phyloP scores from a whole-genome alignment of 2,113 vertebrate species.

The Pantherophis guttatus region DNA sequence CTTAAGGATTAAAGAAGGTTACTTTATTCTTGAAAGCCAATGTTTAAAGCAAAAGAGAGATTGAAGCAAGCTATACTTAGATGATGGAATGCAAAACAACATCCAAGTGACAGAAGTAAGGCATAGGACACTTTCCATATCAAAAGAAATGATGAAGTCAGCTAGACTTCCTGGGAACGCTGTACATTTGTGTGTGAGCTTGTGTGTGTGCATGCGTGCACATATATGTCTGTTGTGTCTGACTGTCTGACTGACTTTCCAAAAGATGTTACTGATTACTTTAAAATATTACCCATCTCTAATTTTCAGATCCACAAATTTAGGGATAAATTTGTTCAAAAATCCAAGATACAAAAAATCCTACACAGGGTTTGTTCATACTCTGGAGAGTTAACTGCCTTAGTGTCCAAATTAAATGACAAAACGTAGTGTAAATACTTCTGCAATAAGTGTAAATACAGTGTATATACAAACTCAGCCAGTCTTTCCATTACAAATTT shows the following conservation, averaged over 20 bases:
- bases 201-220: neutral
- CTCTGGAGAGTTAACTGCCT: neutral
- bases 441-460: slow-evolving; percentile 11
- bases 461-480: neutral
- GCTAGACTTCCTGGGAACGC: neutral
- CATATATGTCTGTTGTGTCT: neutral
- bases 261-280: neutral
- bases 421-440: slow-evolving; percentile 13
- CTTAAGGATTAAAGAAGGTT: neutral
- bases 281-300: neutral
- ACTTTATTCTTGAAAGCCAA: neutral
- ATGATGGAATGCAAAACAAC: neutral
- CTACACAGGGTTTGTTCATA: neutral
- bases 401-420: slow-evolving; percentile 36
- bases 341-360: neutral
- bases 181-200: neutral
- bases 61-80: neutral
- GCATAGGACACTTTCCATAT: neutral
- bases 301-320: neutral
- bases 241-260: neutral
- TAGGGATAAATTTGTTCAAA: neutral
- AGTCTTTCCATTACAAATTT: slow-evolving; percentile 15
- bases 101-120: neutral
- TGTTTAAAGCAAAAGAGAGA: neutral
- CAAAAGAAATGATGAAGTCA: neutral